A percentile compares a stretch with the other conserved stretches of the same genome.
Evolutionary conservation across 2,113 vertebrate species (phyloP).

Genomic region (Phainopepla nitens): DNA sequence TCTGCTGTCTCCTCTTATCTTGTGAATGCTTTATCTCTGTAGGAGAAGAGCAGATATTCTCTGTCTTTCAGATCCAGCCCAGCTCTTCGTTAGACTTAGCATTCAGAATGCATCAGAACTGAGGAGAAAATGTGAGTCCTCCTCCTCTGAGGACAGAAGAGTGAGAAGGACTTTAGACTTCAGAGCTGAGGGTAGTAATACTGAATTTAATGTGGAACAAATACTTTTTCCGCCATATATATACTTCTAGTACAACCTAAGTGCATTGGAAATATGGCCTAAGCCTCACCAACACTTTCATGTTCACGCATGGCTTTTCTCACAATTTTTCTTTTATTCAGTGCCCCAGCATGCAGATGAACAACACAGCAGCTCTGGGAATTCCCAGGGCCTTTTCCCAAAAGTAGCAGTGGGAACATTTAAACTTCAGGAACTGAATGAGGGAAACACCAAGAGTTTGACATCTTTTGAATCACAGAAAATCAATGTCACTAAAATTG

Average conservation of each 20-base stretch:
- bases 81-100: not conserved
- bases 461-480: not conserved
- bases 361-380: not conserved
- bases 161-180: not conserved
- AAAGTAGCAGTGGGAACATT: not conserved
- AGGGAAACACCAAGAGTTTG: not conserved
- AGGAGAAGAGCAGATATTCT: conserved; percentile 19
- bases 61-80: conserved; percentile 2
- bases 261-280: not conserved
- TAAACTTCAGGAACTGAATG: not conserved
- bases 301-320: not conserved
- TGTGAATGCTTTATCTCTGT: conserved; percentile 36
- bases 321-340: not conserved
- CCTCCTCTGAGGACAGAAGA: not conserved
- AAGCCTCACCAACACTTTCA: not conserved
- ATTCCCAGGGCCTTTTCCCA: not conserved
- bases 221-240: not conserved
- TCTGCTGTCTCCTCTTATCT: conserved; percentile 56
- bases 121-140: not conserved
- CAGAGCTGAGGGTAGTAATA: not conserved
- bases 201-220: not conserved
- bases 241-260: not conserved
- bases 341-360: not conserved
- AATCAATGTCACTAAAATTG: not conserved
- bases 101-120: not conserved